A percentile compares a stretch with the other conserved stretches of the same genome.
phyloP scores from a whole-genome alignment of 2,113 vertebrate species.

The Tragelaphus buxtoni region DNA sequence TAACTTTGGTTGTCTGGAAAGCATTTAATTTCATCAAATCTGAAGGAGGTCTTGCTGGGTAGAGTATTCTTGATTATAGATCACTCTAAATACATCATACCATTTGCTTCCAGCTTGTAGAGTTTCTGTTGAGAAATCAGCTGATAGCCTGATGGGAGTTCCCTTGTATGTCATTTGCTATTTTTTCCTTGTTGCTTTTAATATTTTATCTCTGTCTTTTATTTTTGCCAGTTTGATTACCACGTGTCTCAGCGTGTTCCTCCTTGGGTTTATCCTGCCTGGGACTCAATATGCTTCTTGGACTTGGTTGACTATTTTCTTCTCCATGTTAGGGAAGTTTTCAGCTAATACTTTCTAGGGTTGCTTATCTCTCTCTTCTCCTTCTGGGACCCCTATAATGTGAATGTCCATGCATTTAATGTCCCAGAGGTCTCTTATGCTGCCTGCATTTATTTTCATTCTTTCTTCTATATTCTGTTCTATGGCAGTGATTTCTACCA shows the following conservation, averaged over 20 bases:
- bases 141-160: neutral
- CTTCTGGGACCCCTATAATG: neutral
- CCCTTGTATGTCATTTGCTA: neutral
- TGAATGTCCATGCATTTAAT: fast-evolving
- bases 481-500: neutral
- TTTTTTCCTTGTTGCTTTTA: neutral
- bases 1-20: neutral
- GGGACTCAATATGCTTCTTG: neutral
- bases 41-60: neutral
- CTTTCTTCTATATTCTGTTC: neutral
- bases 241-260: neutral
- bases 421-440: neutral
- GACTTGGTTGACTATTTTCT: neutral
- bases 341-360: neutral
- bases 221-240: neutral
- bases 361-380: neutral
- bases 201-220: neutral
- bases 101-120: neutral
- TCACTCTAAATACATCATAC: neutral
- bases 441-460: neutral
- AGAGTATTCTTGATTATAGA: neutral
- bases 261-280: neutral
- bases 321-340: neutral
- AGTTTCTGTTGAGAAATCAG: neutral
- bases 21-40: neutral